phyloP scores from a whole-genome alignment of 64 coral and sea anemone genomes.

The Hydrozoanthus tunicans region DNA sequence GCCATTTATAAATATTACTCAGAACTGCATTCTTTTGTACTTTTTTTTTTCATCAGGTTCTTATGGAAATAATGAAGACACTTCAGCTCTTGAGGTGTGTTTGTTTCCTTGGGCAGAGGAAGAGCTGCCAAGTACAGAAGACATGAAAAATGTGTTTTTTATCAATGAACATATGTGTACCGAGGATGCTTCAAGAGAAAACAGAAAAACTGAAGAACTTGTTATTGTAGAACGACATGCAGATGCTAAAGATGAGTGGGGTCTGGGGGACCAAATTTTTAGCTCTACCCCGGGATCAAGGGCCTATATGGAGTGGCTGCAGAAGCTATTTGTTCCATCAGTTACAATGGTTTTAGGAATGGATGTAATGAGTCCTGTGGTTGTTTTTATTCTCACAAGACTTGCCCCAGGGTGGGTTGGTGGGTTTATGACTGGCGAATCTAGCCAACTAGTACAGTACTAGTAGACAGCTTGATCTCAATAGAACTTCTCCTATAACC shows the following conservation, averaged over 20 bases:
- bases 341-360: conserved; percentile 17
- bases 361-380: conserved; percentile 53
- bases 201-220: not conserved
- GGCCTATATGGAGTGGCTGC: conserved; percentile 36
- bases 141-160: not conserved
- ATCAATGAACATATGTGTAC: conserved; percentile 47
- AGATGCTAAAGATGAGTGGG: not conserved
- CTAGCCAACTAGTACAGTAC: no score
- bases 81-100: conserved; percentile 43
- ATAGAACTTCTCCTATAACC: no score
- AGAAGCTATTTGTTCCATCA: conserved; percentile 34
- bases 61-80: conserved; percentile 4
- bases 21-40: no score
- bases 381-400: no score
- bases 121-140: no score
- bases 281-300: not conserved
- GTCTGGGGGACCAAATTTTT: not conserved
- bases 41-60: not conserved
- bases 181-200: not conserved
- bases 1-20: no score
- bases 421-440: no score
- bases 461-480: no score
- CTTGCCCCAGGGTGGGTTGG: no score
- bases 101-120: not conserved
- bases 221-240: not conserved